Evolutionary conservation across 2,113 vertebrate genomes (phyloP), one percentile per base, ranked within the genome.

Genomic region (Porphyrio hochstetteri): DNA sequence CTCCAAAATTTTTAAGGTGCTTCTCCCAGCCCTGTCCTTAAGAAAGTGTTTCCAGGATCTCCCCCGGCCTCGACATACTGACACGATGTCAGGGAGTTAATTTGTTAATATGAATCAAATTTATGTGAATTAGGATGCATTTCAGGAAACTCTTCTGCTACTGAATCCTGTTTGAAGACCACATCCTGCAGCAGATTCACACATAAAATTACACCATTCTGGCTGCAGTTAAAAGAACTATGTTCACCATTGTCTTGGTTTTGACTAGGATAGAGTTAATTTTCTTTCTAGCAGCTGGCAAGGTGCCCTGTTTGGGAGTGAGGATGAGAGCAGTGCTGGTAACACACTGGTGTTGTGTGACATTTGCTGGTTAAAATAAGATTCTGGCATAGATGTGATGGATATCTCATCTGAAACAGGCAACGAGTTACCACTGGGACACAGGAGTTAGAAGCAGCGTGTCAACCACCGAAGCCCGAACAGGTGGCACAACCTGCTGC

Each of bases 401-500:
- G 36, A 11, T 35, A 15, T n/a, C 13, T 81, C 38, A 35, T 81
- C 17, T 60, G 68, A 68, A 83, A 38, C 0, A 53, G 56, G 44
- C 52, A 72, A 8, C 0, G 38, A 75, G 57, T 31, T 56, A 13
- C 27, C 27, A 36, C 57, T 36, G 0, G 4, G 48, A 24, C 1
- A 5, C 38, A 78, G 48, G 42, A 52, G 24, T 25, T 56, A 52
- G n/a, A 1, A 56, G 56, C 46, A 42, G 17, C 4, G 56, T 83
- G 13, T 1, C 4, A 7, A 82, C 33, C 60, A 70, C 46, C 46
- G 12, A n/a, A 38, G 20, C 6, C 69, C 28, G 52, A 48, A 55
- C 56, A 70, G 40, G 52, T 5, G 36, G 35, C 56, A 80, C 25
- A 5, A 6, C 42, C 56, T 52, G 46, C 29, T 2, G 0, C 3